Evolutionary conservation across 2,888 invertebrate species (phyloP).

Genomic region (Melieria picta): DNA sequence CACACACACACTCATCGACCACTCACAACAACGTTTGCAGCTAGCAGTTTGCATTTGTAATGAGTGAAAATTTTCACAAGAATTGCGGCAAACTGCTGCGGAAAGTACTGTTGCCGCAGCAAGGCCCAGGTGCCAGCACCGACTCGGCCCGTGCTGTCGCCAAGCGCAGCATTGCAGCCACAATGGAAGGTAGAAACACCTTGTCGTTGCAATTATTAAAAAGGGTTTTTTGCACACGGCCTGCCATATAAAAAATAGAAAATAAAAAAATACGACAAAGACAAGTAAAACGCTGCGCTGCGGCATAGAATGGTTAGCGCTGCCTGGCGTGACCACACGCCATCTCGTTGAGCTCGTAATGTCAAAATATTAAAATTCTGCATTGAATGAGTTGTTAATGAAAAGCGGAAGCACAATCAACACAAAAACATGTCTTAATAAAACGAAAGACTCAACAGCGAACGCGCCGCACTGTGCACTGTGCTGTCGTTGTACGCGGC

Average conservation of each 20-base stretch:
- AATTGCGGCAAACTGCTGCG: constrained; percentile 11
- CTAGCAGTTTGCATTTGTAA: constrained; percentile 13
- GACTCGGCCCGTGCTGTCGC: background rate
- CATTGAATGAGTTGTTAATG: constrained; percentile 19
- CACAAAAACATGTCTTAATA: background rate
- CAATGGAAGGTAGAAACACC: background rate
- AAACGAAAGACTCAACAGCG: constrained; percentile 21
- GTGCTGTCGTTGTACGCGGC: constrained; percentile 11
- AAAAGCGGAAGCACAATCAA: constrained; percentile 23
- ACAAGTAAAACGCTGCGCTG: background rate
- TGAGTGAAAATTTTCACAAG: constrained; percentile 20
- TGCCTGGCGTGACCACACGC: constrained; percentile 15
- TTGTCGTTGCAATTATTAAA: background rate
- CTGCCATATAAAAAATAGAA: background rate
- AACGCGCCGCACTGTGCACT: background rate
- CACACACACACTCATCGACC: too few relatives aligned
- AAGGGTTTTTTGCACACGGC: constrained; percentile 1
- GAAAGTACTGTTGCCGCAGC: constrained; percentile 6
- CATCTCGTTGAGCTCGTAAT: constrained; percentile 9
- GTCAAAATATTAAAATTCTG: constrained; percentile 14
- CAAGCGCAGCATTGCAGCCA: background rate
- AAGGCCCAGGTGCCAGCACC: too few relatives aligned
- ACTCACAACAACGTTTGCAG: background rate
- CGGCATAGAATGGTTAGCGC: background rate
- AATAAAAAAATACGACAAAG: background rate